Evolutionary conservation across 2,888 invertebrate genomes (phyloP), one percentile per base, ranked within the genome.

Genomic region (Branchellion lobata): DNA sequence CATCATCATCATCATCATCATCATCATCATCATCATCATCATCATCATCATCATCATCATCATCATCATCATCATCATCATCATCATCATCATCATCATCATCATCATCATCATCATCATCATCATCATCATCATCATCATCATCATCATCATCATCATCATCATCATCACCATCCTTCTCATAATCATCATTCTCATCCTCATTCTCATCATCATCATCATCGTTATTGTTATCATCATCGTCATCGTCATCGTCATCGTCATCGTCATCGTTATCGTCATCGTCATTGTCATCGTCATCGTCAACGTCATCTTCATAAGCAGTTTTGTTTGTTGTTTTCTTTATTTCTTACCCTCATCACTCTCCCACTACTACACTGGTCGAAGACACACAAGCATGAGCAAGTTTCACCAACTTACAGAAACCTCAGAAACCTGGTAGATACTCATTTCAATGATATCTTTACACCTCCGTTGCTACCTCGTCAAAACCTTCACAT

Each of bases 1-100:
- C 73, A 73, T 34, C 73, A 73, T 73, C 73, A 14, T 34, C 73
- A 73, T 73, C 73, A 36, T 73, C 36, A 73, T 73, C 71, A 8
- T 69, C 71, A 69, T 69, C 72, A 33, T 72, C 72, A 72, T n/a
- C 1, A n/a, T 21, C 65, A 65, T 8, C n/a, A n/a, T n/a, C n/a
- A n/a, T n/a, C n/a, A n/a, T n/a, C n/a, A n/a, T n/a, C n/a, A n/a
- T n/a, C n/a, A n/a, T 29, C 33, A n/a, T 71, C 71, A 11, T 71
- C 71, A 31, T 24, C 68, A 65, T 24, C 68, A 65, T 27, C 68
- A 65, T 27, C 68, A 65, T 27, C 68, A 65, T 65, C 68, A 18
- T 24, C 68, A 65, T 65, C 68, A 65, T 65, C 27, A 65, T 65
- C 68, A 65, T 65, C 68, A 65, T 65, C 68, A 65, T 24, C 68